Conservation (phyloP, 2,888 invertebrate genomes). For the Nephrotoma appendiculata region DNA sequence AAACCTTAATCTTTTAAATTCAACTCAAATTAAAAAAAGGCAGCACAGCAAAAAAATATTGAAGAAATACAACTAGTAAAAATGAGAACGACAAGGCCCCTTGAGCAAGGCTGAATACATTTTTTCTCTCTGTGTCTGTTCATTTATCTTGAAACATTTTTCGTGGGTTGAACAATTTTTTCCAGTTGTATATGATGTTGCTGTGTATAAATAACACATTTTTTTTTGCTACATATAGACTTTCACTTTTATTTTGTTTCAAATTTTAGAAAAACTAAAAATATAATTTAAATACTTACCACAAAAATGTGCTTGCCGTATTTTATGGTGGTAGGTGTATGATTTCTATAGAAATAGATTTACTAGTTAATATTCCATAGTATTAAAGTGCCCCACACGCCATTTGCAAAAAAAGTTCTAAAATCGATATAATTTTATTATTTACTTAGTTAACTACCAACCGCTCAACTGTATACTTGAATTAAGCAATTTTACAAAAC, state of each 20-base stretch:
- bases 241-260: not conserved
- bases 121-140: not conserved
- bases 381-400: too few relatives aligned
- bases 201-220: not conserved
- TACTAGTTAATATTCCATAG: too few relatives aligned
- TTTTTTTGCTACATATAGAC: not conserved
- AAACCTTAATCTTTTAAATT: not conserved
- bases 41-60: not conserved
- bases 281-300: not conserved
- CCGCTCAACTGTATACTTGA: too few relatives aligned
- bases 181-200: not conserved
- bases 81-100: not conserved
- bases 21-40: not conserved
- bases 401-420: too few relatives aligned
- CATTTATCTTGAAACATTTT: not conserved
- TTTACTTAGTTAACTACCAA: too few relatives aligned
- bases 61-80: not conserved
- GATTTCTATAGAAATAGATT: too few relatives aligned
- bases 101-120: not conserved
- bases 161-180: not conserved
- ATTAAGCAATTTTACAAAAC: too few relatives aligned
- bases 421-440: too few relatives aligned
- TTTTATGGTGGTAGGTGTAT: not conserved
- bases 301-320: not conserved
- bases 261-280: not conserved